Evolutionary conservation across 1,140 invertebrate species (phyloP).

Genomic region (Drosophila quadrilineata): DNA sequence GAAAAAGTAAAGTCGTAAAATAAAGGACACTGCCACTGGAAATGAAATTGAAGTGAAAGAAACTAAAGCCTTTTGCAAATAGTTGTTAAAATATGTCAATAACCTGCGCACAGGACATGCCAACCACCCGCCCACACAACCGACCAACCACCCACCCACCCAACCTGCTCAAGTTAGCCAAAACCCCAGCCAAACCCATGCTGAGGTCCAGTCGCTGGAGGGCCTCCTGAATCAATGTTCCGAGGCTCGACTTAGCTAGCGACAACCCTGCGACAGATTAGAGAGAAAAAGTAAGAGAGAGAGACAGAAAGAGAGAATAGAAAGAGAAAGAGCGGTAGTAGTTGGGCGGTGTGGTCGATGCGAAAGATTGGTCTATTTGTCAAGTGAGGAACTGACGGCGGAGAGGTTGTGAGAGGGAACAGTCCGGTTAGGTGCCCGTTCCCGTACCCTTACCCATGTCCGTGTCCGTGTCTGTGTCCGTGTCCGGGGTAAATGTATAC

Average conservation of each 20-base stretch:
- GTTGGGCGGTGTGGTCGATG: background rate
- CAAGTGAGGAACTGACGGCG: background rate
- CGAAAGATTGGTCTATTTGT: too few species aligned
- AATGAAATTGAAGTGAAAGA: constrained; percentile 72
- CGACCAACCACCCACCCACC: too few species aligned
- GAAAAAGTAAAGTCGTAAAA: too few species aligned
- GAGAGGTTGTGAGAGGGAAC: too few species aligned
- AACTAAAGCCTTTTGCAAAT: constrained; percentile 78
- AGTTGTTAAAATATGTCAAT: constrained; percentile 79
- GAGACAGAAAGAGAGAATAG: background rate
- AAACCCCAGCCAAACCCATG: background rate
- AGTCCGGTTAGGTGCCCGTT: background rate
- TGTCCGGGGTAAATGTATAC: constrained; percentile 51
- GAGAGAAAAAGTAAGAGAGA: constrained; percentile 3
- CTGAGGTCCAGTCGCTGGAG: constrained; percentile 2
- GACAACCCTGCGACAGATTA: constrained; percentile 45
- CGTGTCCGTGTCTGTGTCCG: too few species aligned
- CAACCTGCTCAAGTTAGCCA: too few species aligned
- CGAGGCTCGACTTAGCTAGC: too few species aligned
- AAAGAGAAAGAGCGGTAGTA: constrained; percentile 3
- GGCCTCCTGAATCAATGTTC: constrained; percentile 69
- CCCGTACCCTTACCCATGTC: too few species aligned
- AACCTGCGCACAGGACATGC: constrained; percentile 53
- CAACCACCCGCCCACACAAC: too few species aligned
- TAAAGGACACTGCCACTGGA: background rate